A percentile compares a stretch with the other conserved stretches of the same genome.
phyloP scores from a whole-genome alignment of 37 sponge, comb jelly and placozoan genomes.

The Tethya wilhelma region DNA sequence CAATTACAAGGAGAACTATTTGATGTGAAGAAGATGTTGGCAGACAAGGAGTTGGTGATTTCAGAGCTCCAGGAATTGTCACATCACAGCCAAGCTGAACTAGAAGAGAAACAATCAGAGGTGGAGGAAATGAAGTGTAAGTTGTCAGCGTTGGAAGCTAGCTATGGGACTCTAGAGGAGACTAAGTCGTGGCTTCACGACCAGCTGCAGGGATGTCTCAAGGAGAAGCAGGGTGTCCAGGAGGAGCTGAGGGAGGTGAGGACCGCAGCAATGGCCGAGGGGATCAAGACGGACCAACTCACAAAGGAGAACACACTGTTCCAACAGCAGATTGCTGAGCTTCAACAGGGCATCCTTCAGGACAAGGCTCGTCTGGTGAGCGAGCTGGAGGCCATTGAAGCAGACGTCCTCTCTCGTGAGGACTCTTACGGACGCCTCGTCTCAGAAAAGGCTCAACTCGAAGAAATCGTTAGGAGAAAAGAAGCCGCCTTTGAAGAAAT shows the following conservation, averaged over 20 bases:
- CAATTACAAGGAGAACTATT: slow-evolving; percentile 24
- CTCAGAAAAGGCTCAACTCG: slow-evolving; percentile 43
- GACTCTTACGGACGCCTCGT: slow-evolving; percentile 37
- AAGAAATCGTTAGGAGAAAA: slow-evolving; percentile 37
- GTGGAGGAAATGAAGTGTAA: background rate
- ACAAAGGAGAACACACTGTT: slow-evolving; percentile 54
- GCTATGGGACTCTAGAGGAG: slow-evolving; percentile 44
- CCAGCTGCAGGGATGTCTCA: slow-evolving; percentile 60
- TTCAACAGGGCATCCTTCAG: slow-evolving; percentile 62
- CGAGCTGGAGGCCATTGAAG: slow-evolving; percentile 78
- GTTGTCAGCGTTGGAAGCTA: slow-evolving; percentile 32
- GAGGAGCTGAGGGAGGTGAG: slow-evolving; percentile 58
- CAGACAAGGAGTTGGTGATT: slow-evolving; percentile 15
- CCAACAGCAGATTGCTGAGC: slow-evolving; percentile 55
- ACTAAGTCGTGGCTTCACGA: slow-evolving; percentile 70
- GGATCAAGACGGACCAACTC: slow-evolving; percentile 59
- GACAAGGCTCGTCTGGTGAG: slow-evolving; percentile 77
- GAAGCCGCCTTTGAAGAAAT: slow-evolving; percentile 31
- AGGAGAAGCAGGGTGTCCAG: slow-evolving; percentile 48
- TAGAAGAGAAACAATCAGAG: slow-evolving; percentile 40
- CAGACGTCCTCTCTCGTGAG: slow-evolving; percentile 64
- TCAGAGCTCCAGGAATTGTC: slow-evolving; percentile 23
- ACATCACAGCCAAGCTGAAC: background rate
- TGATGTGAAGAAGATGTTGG: background rate
- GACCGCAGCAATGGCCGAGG: slow-evolving; percentile 52